phyloP scores from a whole-genome alignment of 2,113 vertebrate genomes.

The Oryzias curvinotus region DNA sequence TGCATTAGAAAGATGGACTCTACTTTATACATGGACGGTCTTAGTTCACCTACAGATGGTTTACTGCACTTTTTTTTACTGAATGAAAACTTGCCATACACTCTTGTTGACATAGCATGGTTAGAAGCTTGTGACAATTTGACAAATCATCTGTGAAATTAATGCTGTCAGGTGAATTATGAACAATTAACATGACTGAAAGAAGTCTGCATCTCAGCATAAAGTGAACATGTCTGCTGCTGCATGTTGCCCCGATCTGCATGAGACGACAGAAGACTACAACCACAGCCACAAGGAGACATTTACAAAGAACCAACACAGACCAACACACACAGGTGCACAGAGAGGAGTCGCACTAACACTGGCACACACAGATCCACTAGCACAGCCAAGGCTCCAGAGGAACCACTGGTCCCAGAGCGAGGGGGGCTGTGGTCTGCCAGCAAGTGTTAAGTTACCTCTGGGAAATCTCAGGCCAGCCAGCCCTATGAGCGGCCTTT shows the following conservation, averaged over 20 bases:
- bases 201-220: slow-evolving; percentile 36
- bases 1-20: not conserved
- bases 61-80: slow-evolving; percentile 17
- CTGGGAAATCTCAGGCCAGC: slow-evolving; percentile 78
- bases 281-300: slow-evolving; percentile 70
- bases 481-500: slow-evolving; percentile 80
- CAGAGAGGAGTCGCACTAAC: slow-evolving; percentile 71
- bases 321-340: slow-evolving; percentile 58
- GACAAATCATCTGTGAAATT: slow-evolving; percentile 65
- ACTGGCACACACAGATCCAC: slow-evolving; percentile 75
- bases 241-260: slow-evolving; percentile 36
- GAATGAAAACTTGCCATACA: slow-evolving; percentile 22
- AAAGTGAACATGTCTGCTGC: slow-evolving; percentile 45
- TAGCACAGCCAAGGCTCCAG: slow-evolving; percentile 71
- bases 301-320: slow-evolving; percentile 57
- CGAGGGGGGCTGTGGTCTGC: slow-evolving; percentile 71
- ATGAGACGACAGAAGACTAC: slow-evolving; percentile 61
- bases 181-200: slow-evolving; percentile 56
- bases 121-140: slow-evolving; percentile 46
- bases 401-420: slow-evolving; percentile 60
- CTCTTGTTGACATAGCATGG: slow-evolving; percentile 29
- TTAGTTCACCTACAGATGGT: not conserved
- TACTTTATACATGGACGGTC: slow-evolving; percentile 6
- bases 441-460: slow-evolving; percentile 82
- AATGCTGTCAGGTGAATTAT: slow-evolving; percentile 65